A percentile compares a stretch with the other conserved stretches of the same genome.
Conservation (phyloP, 2,888 invertebrate genomes). For the Hypsopygia costalis region DNA sequence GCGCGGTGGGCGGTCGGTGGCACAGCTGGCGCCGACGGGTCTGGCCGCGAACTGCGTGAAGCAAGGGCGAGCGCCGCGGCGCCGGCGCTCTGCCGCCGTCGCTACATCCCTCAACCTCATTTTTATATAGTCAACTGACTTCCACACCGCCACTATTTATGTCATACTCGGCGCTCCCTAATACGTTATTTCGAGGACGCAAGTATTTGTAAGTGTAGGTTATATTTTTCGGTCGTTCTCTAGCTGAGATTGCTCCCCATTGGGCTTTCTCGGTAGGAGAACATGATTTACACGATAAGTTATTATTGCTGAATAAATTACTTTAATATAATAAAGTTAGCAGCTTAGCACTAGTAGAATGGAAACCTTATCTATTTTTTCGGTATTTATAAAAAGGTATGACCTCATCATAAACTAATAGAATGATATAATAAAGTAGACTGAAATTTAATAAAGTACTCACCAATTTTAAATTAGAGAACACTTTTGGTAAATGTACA, state of each 20-base stretch:
- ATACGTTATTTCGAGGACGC: slow-evolving; percentile 72
- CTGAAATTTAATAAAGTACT: not conserved
- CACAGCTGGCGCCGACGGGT: slow-evolving; percentile 64
- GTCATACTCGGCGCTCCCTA: slow-evolving; percentile 72
- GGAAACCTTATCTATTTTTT: no score
- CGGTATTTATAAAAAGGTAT: no score
- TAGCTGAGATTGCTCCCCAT: slow-evolving; percentile 51
- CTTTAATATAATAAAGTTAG: slow-evolving; percentile 21
- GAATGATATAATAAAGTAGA: no score
- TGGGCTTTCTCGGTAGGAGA: slow-evolving; percentile 36
- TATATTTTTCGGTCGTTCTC: slow-evolving; percentile 50
- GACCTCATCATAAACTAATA: no score
- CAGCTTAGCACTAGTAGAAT: no score
- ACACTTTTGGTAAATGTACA: no score
- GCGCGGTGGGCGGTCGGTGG: slow-evolving; percentile 25
- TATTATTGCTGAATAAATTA: slow-evolving; percentile 34
- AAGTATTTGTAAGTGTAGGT: slow-evolving; percentile 63
- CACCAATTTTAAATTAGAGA: not conserved
- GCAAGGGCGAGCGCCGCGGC: slow-evolving; percentile 57
- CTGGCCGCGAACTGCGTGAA: slow-evolving; percentile 58
- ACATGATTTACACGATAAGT: slow-evolving; percentile 49
- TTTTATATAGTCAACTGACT: slow-evolving; percentile 79
- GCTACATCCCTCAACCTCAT: slow-evolving; percentile 67
- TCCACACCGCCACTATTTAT: slow-evolving; percentile 76
- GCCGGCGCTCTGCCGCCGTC: slow-evolving; percentile 68